These are phyloP conservation scores for Cryptops parisi DNA, from an alignment of 2,888 invertebrate genomes.

Conservation along the genomic window DNA sequence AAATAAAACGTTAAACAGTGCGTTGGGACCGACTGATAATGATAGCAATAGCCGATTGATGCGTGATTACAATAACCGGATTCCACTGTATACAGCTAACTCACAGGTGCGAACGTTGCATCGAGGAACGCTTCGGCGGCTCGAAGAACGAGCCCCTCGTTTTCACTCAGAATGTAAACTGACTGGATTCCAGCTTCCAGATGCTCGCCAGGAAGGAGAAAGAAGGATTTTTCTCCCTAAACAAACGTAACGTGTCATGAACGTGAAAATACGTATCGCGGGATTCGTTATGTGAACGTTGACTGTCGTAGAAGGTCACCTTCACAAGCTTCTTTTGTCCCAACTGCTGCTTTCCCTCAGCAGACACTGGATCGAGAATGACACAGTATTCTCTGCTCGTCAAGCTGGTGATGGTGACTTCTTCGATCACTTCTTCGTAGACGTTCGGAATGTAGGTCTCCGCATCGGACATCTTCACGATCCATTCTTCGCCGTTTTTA, in stretches of 20 bases:
- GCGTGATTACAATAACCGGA: no score
- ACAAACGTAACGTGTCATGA: background rate
- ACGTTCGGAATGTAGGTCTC: slow-evolving; percentile 39
- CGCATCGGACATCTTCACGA: slow-evolving; percentile 34
- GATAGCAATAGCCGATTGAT: no score
- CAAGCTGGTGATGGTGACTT: slow-evolving; percentile 35
- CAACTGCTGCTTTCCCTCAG: slow-evolving; percentile 32
- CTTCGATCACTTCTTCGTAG: slow-evolving; percentile 35
- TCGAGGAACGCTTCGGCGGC: slow-evolving; percentile 33
- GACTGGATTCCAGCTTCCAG: slow-evolving; percentile 36
- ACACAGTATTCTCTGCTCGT: slow-evolving; percentile 37
- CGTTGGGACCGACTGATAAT: no score
- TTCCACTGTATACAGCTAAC: no score
- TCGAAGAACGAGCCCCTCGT: slow-evolving; percentile 36
- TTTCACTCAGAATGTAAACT: slow-evolving; percentile 35
- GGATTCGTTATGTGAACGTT: background rate
- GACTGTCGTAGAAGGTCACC: slow-evolving; percentile 19
- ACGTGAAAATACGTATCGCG: background rate
- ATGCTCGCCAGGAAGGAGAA: slow-evolving; percentile 36
- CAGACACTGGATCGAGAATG: slow-evolving; percentile 33
- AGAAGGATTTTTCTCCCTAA: slow-evolving; percentile 37
- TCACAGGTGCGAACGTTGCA: slow-evolving; percentile 18
- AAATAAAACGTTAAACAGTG: no score
- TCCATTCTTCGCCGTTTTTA: slow-evolving; percentile 39
- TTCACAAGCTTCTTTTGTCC: slow-evolving; percentile 36